phyloP scores from a whole-genome alignment of 1,140 invertebrate genomes.

The Aphaenogaster rudis region DNA sequence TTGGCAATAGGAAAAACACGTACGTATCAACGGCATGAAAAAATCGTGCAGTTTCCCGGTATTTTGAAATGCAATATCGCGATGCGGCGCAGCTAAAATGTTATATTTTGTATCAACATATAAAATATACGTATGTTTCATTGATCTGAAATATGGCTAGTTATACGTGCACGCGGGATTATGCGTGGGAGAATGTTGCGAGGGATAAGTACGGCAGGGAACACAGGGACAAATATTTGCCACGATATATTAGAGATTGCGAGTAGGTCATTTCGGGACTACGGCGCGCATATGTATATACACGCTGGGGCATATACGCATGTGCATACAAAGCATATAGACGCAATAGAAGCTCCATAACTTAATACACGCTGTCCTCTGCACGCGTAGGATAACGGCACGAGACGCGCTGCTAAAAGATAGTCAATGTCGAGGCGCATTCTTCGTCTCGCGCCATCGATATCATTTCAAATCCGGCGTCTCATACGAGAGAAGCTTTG shows the following conservation, averaged over 20 bases:
- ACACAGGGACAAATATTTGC: slow-evolving; percentile 50
- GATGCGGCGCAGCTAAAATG: background rate
- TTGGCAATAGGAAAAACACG: background rate
- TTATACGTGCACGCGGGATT: slow-evolving; percentile 19
- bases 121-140: background rate
- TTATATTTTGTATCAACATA: background rate
- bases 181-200: background rate
- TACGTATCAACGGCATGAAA: background rate
- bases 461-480: slow-evolving; percentile 29
- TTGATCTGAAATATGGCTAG: background rate
- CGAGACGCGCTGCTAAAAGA: slow-evolving; percentile 39
- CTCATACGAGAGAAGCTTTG: slow-evolving; percentile 63
- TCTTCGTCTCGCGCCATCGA: slow-evolving; percentile 45
- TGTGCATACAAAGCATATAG: background rate
- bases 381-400: slow-evolving; percentile 6
- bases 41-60: background rate
- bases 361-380: slow-evolving; percentile 25
- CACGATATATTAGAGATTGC: slow-evolving; percentile 50
- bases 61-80: background rate
- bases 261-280: slow-evolving; percentile 49
- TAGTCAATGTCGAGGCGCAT: slow-evolving; percentile 35
- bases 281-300: background rate
- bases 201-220: slow-evolving; percentile 26
- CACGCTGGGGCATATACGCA: background rate
- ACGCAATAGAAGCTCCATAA: slow-evolving; percentile 49